These are phyloP conservation scores for Cartodere bifasciata DNA, from an alignment of 2,888 invertebrate genomes.

Conservation along the genomic window DNA sequence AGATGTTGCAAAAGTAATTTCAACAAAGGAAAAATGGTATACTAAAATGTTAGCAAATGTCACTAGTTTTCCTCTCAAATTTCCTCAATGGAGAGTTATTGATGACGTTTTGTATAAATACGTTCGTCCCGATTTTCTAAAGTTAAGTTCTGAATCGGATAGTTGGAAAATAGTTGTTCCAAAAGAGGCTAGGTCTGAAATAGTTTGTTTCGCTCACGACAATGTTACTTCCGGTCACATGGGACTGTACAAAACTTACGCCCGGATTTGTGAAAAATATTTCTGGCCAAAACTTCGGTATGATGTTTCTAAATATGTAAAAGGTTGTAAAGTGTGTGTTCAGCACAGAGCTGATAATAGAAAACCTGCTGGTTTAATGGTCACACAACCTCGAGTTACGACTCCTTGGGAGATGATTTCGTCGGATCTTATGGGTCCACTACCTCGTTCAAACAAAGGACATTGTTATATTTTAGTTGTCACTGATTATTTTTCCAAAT, in stretches of 20 bases:
- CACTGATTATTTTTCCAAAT: slow-evolving; percentile 17
- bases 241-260: slow-evolving; percentile 12
- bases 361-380: slow-evolving; percentile 15
- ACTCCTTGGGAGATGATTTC: slow-evolving; percentile 6
- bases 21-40: too few relatives aligned
- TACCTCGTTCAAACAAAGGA: slow-evolving; percentile 8
- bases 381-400: slow-evolving; percentile 2
- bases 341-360: slow-evolving; percentile 15
- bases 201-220: too few relatives aligned
- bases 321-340: slow-evolving; percentile 14
- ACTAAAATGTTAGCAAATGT: slow-evolving; percentile 2
- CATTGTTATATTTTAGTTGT: slow-evolving; percentile 14
- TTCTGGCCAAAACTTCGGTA: slow-evolving; percentile 18
- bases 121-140: too few relatives aligned
- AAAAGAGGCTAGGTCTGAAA: too few relatives aligned
- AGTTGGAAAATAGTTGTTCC: too few relatives aligned
- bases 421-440: slow-evolving; percentile 7
- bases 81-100: slow-evolving; percentile 13
- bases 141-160: too few relatives aligned
- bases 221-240: slow-evolving; percentile 7
- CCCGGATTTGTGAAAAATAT: slow-evolving; percentile 6
- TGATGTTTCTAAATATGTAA: slow-evolving; percentile 16
- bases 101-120: slow-evolving; percentile 16
- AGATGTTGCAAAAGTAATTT: too few relatives aligned
- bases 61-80: too few relatives aligned